These are phyloP conservation scores for Xestia ashworthii DNA, from an alignment of 2,888 invertebrate genomes.

Conservation along the genomic window DNA sequence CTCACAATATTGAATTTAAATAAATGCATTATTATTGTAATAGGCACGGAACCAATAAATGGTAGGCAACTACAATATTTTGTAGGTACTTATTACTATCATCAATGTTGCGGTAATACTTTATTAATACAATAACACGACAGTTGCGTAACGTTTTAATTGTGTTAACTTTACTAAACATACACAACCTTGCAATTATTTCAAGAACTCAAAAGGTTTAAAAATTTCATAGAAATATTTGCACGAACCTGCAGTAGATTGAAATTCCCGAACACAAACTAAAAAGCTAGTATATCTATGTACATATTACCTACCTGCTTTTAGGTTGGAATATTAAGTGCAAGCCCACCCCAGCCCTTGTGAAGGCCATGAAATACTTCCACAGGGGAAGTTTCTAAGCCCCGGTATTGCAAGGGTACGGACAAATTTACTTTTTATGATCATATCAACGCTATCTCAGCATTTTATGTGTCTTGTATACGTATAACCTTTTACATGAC, in stretches of 20 bases:
- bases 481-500: slow-evolving; percentile 31
- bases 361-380: slow-evolving; percentile 68
- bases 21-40: slow-evolving; percentile 15
- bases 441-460: slow-evolving; percentile 67
- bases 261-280: slow-evolving; percentile 24
- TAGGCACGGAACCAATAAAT: slow-evolving; percentile 5
- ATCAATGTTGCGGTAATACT: neutral
- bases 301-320: slow-evolving; percentile 6
- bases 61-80: neutral
- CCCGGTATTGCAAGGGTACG: slow-evolving; percentile 68
- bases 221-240: slow-evolving; percentile 6
- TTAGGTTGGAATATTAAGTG: slow-evolving; percentile 61
- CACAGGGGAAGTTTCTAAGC: slow-evolving; percentile 65
- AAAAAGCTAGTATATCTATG: slow-evolving; percentile 11
- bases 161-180: neutral
- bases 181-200: slow-evolving; percentile 12
- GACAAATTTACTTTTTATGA: slow-evolving; percentile 72
- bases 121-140: neutral
- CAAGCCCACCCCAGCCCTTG: slow-evolving; percentile 65
- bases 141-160: neutral
- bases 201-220: neutral
- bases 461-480: slow-evolving; percentile 61
- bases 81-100: neutral
- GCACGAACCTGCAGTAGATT: neutral
- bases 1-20: slow-evolving; percentile 20